These are phyloP conservation scores for Nanger granti DNA, from an alignment of 2,113 vertebrate genomes.

Conservation along the genomic window DNA sequence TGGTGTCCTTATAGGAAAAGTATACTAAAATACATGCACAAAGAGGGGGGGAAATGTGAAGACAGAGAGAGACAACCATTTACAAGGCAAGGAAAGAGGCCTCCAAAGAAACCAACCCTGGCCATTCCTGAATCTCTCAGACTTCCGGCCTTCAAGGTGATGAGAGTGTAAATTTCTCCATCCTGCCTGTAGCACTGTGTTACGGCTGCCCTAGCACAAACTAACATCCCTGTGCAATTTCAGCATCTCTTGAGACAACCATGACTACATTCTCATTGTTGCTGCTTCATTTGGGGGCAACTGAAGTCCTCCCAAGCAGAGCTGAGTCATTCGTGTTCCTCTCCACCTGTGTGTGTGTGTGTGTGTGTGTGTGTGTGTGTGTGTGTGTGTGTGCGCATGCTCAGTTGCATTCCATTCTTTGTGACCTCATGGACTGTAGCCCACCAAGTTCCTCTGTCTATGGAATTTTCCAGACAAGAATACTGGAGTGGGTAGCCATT, in stretches of 20 bases:
- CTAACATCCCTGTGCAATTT: background rate
- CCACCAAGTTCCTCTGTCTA: background rate
- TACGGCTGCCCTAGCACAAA: background rate
- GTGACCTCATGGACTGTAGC: background rate
- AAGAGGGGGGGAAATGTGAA: background rate
- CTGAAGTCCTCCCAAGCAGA: background rate
- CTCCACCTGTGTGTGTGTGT: background rate
- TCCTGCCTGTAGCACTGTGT: background rate
- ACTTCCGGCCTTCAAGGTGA: background rate
- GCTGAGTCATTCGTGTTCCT: background rate
- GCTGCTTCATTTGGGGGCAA: background rate
- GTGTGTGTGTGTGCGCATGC: too few species aligned
- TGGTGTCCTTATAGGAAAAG: background rate
- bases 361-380: background rate
- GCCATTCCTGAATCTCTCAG: background rate
- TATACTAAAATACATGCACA: background rate
- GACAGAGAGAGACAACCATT: background rate
- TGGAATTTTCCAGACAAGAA: background rate
- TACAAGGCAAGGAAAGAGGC: background rate
- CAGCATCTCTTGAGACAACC: background rate
- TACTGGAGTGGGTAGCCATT: background rate
- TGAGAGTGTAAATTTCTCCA: background rate
- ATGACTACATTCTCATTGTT: background rate
- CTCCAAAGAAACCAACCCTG: background rate
- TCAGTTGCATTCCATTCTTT: fast-evolving